These are phyloP conservation scores for Botrylloides violaceus DNA, from an alignment of 23 tunicate species.

Conservation along the genomic window DNA sequence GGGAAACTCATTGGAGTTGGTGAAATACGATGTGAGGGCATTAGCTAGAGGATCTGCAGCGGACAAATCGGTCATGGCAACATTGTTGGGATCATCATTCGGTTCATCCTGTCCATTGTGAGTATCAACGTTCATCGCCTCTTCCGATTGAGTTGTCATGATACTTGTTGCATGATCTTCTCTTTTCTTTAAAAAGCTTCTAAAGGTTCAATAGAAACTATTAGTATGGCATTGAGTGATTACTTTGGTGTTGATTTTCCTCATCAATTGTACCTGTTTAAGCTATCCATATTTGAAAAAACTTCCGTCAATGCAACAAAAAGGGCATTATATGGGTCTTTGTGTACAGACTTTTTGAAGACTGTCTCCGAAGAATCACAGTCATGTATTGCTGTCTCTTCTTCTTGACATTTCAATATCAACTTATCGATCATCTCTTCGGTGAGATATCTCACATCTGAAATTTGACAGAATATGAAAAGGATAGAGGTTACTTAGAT, in stretches of 20 bases:
- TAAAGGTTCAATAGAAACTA: too few relatives aligned
- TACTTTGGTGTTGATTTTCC: too few relatives aligned
- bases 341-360: neutral
- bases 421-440: constrained; percentile 22
- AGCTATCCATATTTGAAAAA: constrained; percentile 12
- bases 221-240: too few relatives aligned
- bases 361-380: neutral
- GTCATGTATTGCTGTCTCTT: neutral
- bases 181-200: too few relatives aligned
- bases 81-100: too few relatives aligned
- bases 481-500: neutral
- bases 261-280: constrained; percentile 25
- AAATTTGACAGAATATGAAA: neutral
- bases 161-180: too few relatives aligned
- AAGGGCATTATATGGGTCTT: constrained; percentile 12
- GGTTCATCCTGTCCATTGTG: too few relatives aligned
- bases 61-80: too few relatives aligned
- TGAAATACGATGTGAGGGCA: neutral
- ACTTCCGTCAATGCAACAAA: constrained; percentile 3
- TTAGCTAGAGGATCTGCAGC: neutral
- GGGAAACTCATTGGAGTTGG: neutral
- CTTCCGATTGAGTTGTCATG: too few relatives aligned
- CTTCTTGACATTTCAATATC: constrained; percentile 2
- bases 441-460: constrained; percentile 6
- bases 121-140: too few relatives aligned